A percentile compares a stretch with the other conserved stretches of the same genome.
These are phyloP conservation scores for Eupeodes latifasciatus DNA, from an alignment of 2,888 invertebrate genomes.

Conservation along the genomic window DNA sequence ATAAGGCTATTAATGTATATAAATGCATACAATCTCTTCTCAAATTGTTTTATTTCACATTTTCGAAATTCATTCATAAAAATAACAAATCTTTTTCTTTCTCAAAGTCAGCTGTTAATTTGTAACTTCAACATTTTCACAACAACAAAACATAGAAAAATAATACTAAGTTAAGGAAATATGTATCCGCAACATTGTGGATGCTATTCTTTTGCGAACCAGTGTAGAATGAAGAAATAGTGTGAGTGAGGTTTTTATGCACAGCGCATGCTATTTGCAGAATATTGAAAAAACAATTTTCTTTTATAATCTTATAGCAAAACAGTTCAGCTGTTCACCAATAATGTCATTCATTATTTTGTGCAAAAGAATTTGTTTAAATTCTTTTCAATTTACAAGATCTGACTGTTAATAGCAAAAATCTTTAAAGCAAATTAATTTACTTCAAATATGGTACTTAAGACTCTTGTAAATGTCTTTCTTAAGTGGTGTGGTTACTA, in stretches of 20 bases:
- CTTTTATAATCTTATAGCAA: too few species aligned
- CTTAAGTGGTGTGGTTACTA: too few species aligned
- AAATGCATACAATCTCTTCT: neutral
- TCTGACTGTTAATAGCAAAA: too few species aligned
- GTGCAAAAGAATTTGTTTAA: too few species aligned
- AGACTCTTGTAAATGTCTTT: too few species aligned
- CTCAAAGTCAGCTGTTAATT: constrained; percentile 14
- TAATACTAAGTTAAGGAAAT: neutral
- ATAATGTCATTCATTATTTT: too few species aligned
- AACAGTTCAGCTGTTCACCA: too few species aligned
- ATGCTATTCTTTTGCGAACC: constrained; percentile 19
- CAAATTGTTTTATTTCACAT: neutral
- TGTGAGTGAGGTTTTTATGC: neutral
- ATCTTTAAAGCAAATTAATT: too few species aligned
- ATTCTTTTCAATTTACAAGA: too few species aligned
- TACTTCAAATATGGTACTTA: too few species aligned
- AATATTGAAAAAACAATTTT: neutral
- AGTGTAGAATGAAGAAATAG: neutral
- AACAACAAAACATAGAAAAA: neutral
- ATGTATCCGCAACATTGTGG: constrained; percentile 69
- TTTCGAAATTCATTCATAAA: constrained; percentile 52
- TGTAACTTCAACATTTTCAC: neutral
- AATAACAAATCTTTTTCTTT: neutral
- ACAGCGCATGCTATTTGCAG: constrained; percentile 52
- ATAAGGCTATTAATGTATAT: neutral